Conservation (phyloP, 2,888 invertebrate species). For the Coelinius sp. region DNA sequence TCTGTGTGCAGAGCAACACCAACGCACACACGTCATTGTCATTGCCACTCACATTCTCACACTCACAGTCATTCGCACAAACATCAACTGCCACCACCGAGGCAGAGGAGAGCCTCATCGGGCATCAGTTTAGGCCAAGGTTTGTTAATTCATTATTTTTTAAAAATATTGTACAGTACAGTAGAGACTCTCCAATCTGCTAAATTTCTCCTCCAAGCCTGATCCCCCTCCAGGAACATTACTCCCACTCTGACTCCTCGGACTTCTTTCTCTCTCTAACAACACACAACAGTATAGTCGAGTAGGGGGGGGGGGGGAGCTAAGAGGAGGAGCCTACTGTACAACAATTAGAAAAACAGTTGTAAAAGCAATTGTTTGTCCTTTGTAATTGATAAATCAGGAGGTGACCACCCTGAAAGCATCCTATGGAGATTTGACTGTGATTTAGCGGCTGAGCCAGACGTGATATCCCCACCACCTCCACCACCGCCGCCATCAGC, state of each 20-base stretch:
- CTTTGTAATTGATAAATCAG: constrained; percentile 48
- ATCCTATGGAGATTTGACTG: constrained; percentile 69
- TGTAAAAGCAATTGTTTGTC: too few relatives aligned
- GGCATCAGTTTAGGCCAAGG: constrained; percentile 69
- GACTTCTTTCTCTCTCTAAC: too few relatives aligned
- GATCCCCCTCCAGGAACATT: too few relatives aligned
- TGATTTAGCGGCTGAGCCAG: constrained; percentile 69
- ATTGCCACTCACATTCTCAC: constrained; percentile 69
- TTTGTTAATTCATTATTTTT: constrained; percentile 41
- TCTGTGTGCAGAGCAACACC: constrained; percentile 63
- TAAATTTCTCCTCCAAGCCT: too few relatives aligned
- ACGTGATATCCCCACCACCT: constrained; percentile 62
- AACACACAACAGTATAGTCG: too few relatives aligned
- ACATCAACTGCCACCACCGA: constrained; percentile 64
- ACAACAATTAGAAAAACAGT: too few relatives aligned
- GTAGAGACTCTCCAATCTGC: too few relatives aligned
- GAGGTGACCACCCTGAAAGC: constrained; percentile 70
- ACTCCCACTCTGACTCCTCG: too few relatives aligned
- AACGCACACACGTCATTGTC: constrained; percentile 67
- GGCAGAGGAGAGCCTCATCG: constrained; percentile 68
- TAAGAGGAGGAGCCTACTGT: too few relatives aligned
- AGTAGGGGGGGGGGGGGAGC: too few relatives aligned
- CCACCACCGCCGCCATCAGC: constrained; percentile 66
- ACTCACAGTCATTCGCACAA: constrained; percentile 68
- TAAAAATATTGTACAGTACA: neutral